Percentiles rank a stretch among this genome's conserved stretches.
phyloP scores from a whole-genome alignment of 2,888 invertebrate genomes.

The Strigamia crassipes region DNA sequence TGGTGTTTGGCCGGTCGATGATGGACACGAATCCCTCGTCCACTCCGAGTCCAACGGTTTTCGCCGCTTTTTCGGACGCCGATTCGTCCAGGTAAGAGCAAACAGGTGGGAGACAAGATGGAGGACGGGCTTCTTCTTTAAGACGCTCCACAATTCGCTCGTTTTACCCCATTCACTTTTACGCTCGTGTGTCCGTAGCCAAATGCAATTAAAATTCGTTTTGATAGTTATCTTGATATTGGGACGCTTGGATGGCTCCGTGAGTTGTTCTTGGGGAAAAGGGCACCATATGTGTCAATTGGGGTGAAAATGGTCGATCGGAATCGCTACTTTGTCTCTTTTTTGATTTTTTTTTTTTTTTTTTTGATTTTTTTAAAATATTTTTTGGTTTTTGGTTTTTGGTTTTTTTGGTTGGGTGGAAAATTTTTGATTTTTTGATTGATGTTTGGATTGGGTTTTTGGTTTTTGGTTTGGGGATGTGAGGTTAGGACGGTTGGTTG shows the following conservation, averaged over 20 bases:
- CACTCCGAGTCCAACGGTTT: constrained; percentile 13
- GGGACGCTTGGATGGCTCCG: no score
- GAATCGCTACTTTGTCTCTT: not conserved
- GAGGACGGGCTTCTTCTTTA: constrained; percentile 31
- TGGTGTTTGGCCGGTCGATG: constrained; percentile 18
- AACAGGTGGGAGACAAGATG: constrained; percentile 34
- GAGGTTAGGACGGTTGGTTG: no score
- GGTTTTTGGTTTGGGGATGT: no score
- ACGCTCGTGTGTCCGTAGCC: not conserved
- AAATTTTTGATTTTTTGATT: no score
- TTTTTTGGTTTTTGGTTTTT: no score
- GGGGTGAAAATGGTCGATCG: not conserved
- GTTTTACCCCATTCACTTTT: not conserved
- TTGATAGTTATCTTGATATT: no score
- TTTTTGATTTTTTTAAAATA: no score
- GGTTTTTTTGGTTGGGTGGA: no score
- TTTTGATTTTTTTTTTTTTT: not conserved
- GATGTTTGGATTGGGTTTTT: no score
- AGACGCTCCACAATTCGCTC: not conserved
- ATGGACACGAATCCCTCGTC: constrained; percentile 1
- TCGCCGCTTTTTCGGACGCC: constrained; percentile 19
- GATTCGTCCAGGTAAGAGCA: not conserved
- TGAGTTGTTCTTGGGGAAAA: not conserved
- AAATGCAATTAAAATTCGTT: no score
- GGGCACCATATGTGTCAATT: constrained; percentile 19